Evolutionary conservation across 1,140 invertebrate genomes (phyloP).

Genomic region (Artemia franciscana): DNA sequence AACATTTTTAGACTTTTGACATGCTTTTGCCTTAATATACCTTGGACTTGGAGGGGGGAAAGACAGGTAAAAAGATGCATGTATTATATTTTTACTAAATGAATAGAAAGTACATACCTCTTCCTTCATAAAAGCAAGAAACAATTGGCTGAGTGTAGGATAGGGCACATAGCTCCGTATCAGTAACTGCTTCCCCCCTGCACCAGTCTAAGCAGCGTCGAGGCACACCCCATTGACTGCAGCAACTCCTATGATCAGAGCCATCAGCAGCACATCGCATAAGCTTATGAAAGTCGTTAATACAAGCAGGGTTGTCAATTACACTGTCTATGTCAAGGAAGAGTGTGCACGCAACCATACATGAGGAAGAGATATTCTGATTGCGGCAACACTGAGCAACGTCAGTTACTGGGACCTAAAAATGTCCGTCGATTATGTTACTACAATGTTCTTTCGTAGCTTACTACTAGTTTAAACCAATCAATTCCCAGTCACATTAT

Average conservation of each 20-base stretch:
- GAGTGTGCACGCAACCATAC: constrained; percentile 52
- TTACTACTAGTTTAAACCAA: too few relatives aligned
- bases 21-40: too few relatives aligned
- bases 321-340: constrained; percentile 54
- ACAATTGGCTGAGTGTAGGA: constrained; percentile 45
- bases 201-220: constrained; percentile 49
- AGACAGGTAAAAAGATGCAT: too few relatives aligned
- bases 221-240: constrained; percentile 43
- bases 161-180: constrained; percentile 37
- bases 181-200: constrained; percentile 32
- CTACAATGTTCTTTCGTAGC: too few relatives aligned
- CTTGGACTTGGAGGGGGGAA: too few relatives aligned
- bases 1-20: too few relatives aligned
- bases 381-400: constrained; percentile 45
- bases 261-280: constrained; percentile 55
- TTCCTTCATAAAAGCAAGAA: constrained; percentile 50
- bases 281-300: constrained; percentile 54
- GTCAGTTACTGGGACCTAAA: constrained; percentile 30
- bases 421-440: not conserved
- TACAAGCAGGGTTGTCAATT: constrained; percentile 46
- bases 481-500: too few relatives aligned
- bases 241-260: constrained; percentile 48
- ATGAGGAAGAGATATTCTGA: constrained; percentile 42
- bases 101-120: constrained; percentile 30
- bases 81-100: too few relatives aligned